Base-by-base conservation (phyloP, 2,888 invertebrate species). In the Oligia strigilis region DNA sequence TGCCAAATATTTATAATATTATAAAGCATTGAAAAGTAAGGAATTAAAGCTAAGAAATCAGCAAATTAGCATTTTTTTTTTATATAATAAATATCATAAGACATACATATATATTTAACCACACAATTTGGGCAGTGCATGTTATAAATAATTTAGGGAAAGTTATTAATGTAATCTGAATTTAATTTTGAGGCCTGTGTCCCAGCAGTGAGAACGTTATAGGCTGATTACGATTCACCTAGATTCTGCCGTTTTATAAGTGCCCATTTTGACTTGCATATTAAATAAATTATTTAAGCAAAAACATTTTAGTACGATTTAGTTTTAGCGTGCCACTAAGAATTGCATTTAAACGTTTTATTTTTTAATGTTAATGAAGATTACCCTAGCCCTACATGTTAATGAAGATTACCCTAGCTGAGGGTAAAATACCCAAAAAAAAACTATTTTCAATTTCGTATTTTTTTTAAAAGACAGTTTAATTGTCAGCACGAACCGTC, bases 11-110 rank as follows among this genome's bases (percentile, higher is more conserved):
- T 49, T 46, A 46, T 64, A 23, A 64, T 55, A 46, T 36, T 64
- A 64, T 13, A 36, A 78, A 58, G 55, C 49, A 23, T 29, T 52
- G 40, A 66, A 66, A 81, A 80, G 14, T 58, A 69, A 77, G 6
- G 23, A 64, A 29, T 64, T 69, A 58, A 69, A 80, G 55, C 17
- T 62, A 77, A 69, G 46, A 76, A 76, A 29, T 58, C 75, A 55
- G 52, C n/a, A 52, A 55, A 62, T 75, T 75, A 60, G 23, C 14
- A 4, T 62, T 55, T 60, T n/a, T 55, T 60, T 55, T 58, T 52
- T 40, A 23, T 40, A 23, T 17, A 40, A 64, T 62, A 40, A 46
- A 72, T 77, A 55, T 64, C 2, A 49, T 55, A 46, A 36, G 60
- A 40, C 14, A 17, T 74, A 60, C 23, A 81, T n/a, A 55, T 55